Percentiles rank a stretch among this genome's conserved stretches.
Conservation (phyloP, 2,113 vertebrate genomes). For the Laticauda laticaudata region DNA sequence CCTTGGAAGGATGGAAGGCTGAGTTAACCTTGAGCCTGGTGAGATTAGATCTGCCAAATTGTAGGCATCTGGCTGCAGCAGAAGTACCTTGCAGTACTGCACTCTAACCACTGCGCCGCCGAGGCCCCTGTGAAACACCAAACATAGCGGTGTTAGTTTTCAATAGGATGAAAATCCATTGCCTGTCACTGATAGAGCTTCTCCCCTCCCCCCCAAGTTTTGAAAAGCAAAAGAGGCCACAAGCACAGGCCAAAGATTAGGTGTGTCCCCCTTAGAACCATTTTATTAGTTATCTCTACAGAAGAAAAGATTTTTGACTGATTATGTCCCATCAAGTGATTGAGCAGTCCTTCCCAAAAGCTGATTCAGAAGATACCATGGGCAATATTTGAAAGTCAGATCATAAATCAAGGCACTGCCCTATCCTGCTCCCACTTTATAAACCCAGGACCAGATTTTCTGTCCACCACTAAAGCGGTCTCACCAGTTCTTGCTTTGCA, state of each 20-base stretch:
- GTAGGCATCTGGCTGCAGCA: no score
- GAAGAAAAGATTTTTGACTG: neutral
- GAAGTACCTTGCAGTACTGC: no score
- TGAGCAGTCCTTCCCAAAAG: neutral
- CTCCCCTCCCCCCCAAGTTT: neutral
- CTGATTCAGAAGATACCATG: neutral
- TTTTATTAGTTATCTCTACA: neutral
- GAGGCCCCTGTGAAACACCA: neutral
- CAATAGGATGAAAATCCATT: neutral
- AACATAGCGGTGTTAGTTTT: neutral
- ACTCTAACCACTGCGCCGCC: no score
- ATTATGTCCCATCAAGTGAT: neutral
- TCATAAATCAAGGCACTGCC: neutral
- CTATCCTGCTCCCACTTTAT: neutral
- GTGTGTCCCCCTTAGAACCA: neutral
- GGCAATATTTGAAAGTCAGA: neutral
- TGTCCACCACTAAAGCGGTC: neutral
- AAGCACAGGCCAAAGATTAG: neutral
- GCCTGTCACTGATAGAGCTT: neutral
- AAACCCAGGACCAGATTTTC: neutral
- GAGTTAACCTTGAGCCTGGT: no score
- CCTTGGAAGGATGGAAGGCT: no score
- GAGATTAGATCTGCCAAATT: no score
- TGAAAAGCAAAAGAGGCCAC: neutral
- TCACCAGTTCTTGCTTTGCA: neutral